Conservation (phyloP, 2,113 vertebrate genomes). For the Nothocercus nigrocapillus region DNA sequence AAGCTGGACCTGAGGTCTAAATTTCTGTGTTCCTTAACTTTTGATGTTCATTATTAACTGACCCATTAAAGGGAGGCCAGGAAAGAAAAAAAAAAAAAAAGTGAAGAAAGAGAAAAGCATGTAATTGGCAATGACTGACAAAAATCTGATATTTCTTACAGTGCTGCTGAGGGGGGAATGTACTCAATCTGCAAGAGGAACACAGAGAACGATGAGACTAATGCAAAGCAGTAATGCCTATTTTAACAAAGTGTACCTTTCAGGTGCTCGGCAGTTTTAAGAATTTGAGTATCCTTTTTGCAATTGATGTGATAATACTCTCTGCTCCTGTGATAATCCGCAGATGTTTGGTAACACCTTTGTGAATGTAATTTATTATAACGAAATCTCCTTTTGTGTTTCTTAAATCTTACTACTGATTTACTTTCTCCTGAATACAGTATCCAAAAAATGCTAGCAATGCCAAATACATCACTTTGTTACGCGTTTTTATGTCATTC, state of each 20-base stretch:
- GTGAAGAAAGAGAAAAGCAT: too few relatives aligned
- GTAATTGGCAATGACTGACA: not conserved
- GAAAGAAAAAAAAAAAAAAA: too few relatives aligned
- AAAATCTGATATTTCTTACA: not conserved
- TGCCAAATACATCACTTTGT: not conserved
- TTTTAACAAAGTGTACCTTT: not conserved
- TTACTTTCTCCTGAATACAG: conserved; percentile 20
- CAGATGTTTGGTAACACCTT: not conserved
- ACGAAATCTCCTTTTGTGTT: not conserved
- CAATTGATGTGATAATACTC: not conserved
- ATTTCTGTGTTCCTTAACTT: not conserved
- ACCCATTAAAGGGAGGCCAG: not conserved
- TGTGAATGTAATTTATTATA: not conserved
- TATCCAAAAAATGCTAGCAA: not conserved
- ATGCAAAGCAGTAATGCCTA: not conserved
- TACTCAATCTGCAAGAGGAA: not conserved
- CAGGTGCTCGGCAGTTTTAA: not conserved
- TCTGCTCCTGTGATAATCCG: not conserved
- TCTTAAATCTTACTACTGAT: conserved; percentile 15
- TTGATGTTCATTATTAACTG: not conserved
- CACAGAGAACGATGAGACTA: not conserved
- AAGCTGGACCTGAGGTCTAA: not conserved
- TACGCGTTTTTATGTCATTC: conserved; percentile 2
- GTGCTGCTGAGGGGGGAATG: not conserved
- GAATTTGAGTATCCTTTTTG: not conserved